phyloP scores from a whole-genome alignment of 2,113 vertebrate genomes.

The Phrynosoma blainvillii region DNA sequence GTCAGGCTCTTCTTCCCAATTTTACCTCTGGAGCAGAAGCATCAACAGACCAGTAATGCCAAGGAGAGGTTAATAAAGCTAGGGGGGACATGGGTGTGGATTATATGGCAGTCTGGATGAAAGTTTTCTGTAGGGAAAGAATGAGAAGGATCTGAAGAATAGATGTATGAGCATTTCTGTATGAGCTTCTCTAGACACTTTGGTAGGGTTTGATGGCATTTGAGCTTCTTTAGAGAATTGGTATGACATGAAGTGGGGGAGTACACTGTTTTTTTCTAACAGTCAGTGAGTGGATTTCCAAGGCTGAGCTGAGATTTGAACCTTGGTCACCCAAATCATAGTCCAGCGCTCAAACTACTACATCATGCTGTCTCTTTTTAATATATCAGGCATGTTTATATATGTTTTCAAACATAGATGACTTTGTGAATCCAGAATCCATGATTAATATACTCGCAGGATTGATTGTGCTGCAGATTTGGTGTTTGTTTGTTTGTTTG shows the following conservation, averaged over 20 bases:
- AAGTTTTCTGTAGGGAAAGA: not conserved
- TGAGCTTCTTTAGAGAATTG: not conserved
- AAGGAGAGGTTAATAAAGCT: not conserved
- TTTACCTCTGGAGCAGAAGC: not conserved
- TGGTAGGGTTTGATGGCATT: no score
- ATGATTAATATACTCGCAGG: no score
- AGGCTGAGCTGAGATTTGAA: no score
- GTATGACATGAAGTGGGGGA: no score
- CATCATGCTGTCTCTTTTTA: not conserved
- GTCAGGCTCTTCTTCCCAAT: not conserved
- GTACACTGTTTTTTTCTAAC: not conserved
- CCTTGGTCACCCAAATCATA: no score
- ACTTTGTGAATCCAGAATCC: not conserved
- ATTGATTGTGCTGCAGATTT: no score
- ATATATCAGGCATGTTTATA: not conserved
- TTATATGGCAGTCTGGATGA: not conserved
- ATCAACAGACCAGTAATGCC: not conserved
- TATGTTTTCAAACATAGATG: not conserved
- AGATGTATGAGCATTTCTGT: not conserved
- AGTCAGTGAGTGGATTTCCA: no score
- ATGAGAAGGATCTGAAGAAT: not conserved
- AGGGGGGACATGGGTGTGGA: not conserved
- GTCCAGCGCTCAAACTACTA: no score
- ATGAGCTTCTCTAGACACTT: not conserved
- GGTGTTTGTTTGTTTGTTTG: no score